A percentile compares a stretch with the other conserved stretches of the same genome.
phyloP scores from a whole-genome alignment of 92 coral and sea anemone species.

The Zoanthus gigantus region DNA sequence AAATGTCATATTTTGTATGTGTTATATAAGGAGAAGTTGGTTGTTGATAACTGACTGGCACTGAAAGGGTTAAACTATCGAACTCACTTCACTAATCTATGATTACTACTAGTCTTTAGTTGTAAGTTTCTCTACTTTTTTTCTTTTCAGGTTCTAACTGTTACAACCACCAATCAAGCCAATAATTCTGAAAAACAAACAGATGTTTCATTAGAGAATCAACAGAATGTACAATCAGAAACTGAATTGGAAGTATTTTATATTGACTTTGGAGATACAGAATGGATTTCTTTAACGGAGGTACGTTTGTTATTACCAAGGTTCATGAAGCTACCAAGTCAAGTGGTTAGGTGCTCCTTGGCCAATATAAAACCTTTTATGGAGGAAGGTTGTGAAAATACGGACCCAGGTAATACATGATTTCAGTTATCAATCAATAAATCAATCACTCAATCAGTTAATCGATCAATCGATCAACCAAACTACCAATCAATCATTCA shows the following conservation, averaged over 20 bases:
- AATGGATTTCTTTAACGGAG: conserved; percentile 72
- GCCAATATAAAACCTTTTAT: conserved; percentile 81
- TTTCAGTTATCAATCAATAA: not conserved
- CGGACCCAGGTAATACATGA: not conserved
- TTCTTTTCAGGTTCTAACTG: conserved; percentile 1
- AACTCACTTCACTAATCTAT: too few relatives aligned
- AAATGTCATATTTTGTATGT: too few relatives aligned
- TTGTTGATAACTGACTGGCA: too few relatives aligned
- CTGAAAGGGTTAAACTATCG: too few relatives aligned
- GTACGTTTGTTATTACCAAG: conserved; percentile 76
- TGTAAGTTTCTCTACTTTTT: not conserved
- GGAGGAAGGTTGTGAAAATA: conserved; percentile 9
- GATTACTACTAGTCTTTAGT: not conserved
- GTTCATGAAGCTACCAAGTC: conserved; percentile 92
- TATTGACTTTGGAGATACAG: conserved; percentile 89
- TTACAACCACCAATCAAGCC: conserved; percentile 8
- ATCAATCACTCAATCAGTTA: not conserved
- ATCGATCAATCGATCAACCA: not conserved
- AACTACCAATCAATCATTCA: too few relatives aligned
- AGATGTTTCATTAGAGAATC: conserved; percentile 23
- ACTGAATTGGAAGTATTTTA: conserved; percentile 82
- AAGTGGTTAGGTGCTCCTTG: conserved; percentile 84
- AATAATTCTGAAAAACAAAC: conserved; percentile 1
- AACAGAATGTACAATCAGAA: conserved; percentile 24
- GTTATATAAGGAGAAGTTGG: too few relatives aligned